Base-by-base conservation (phyloP, 2,113 vertebrate species). In the Tapirus terrestris region DNA sequence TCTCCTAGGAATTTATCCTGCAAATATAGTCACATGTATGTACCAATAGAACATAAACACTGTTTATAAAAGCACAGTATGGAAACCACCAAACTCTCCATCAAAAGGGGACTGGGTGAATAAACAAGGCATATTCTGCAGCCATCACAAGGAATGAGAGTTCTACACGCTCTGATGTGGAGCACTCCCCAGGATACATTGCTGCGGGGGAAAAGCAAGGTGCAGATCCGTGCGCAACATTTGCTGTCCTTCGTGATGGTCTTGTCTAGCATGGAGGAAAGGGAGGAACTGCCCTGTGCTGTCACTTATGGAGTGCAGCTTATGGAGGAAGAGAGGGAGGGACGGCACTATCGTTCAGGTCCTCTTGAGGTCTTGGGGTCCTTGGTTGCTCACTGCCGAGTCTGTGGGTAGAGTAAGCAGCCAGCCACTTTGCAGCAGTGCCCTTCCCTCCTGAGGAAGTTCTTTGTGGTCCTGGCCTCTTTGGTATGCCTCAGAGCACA, bases 31-130 rank as follows among this genome's bases (percentile, higher is more conserved):
- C 84, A 45, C 23, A 21, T 29, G 53, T 11, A 45, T 29, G 70
- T 45, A 77, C 25, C 21, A 7, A 45, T 60, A 75, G 29, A 39
- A 31, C 67, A n/a, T 25, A 53, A 65, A 43, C 16, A 70, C 9
- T 39, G 13, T 60, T 73, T 73, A 10, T 36, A 92, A 89, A 92
- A 92, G 76, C 67, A 65, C 61, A 77, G 70, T 20, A 18, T 65
- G 48, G 53, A 73, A 95, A 79, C 51, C 39, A 76, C 17, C 8
- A 8, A 25, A 77, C 60, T 45, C n/a, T 83, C 67, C 68, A 87
- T 43, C 51, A 75, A 39, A 75, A 81, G 45, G 12, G 16, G 17
- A 23, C 39, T 39, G 9, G 13, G 53, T 33, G 36, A 73, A 73
- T 65, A 33, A 83, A 53, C 18, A n/a, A 43, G 48, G 58, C 13